Conservation (phyloP, 1,140 invertebrate genomes). For the Contarinia nasturtii region DNA sequence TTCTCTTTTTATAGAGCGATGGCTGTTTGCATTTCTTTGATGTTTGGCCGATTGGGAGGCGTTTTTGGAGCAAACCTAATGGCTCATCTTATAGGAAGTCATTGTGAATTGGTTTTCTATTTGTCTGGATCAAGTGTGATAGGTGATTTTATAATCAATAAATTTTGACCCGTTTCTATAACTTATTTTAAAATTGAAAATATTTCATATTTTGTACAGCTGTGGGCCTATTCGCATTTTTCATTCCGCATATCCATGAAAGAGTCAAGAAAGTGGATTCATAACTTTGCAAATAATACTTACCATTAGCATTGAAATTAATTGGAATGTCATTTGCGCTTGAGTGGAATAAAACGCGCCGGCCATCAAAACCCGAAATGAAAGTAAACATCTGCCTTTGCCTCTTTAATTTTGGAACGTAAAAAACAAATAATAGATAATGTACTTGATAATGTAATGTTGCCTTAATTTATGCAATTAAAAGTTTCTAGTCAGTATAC, state of each 20-base stretch:
- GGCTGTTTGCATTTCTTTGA: slow-evolving; percentile 13
- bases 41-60: slow-evolving; percentile 11
- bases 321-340: too few relatives aligned
- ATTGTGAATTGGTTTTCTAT: slow-evolving; percentile 10
- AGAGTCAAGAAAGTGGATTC: too few relatives aligned
- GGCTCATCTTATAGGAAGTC: slow-evolving; percentile 8
- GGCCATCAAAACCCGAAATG: too few relatives aligned
- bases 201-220: not conserved
- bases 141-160: not conserved
- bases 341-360: too few relatives aligned
- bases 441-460: too few relatives aligned
- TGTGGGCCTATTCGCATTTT: not conserved
- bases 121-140: not conserved
- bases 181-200: not conserved
- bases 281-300: too few relatives aligned
- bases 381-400: too few relatives aligned
- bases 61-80: slow-evolving; percentile 9
- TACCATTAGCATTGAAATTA: too few relatives aligned
- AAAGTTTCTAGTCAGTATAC: too few relatives aligned
- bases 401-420: too few relatives aligned
- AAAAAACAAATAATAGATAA: too few relatives aligned
- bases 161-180: not conserved
- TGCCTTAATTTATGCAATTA: too few relatives aligned
- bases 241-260: not conserved
- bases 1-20: slow-evolving; percentile 7